These are phyloP conservation scores for Macrosoma leucophasiata DNA, from an alignment of 2,888 invertebrate species.

Conservation along the genomic window DNA sequence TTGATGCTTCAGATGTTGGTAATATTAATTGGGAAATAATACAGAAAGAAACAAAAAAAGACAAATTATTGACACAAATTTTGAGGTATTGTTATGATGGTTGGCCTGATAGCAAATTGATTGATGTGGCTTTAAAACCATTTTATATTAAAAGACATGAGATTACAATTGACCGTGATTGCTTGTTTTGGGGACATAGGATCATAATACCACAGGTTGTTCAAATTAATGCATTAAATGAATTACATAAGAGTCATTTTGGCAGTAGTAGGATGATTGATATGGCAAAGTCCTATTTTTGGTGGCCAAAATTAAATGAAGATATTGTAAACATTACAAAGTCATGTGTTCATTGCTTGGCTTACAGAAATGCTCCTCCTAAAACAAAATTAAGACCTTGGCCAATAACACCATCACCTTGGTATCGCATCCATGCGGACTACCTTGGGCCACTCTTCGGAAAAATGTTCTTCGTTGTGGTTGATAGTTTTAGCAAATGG, in stretches of 20 bases:
- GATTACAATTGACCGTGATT: neutral
- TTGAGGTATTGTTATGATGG: neutral
- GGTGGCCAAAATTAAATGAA: conserved; percentile 10
- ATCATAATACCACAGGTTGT: too few relatives aligned
- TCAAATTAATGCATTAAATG: too few relatives aligned
- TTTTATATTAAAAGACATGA: neutral
- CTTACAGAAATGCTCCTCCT: neutral
- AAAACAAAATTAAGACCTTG: conserved; percentile 4
- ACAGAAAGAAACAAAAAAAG: neutral
- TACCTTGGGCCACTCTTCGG: conserved; percentile 20
- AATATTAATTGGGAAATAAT: neutral
- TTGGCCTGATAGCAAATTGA: neutral
- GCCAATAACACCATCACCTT: conserved; percentile 17
- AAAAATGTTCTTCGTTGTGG: conserved; percentile 25
- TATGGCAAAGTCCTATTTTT: conserved; percentile 10
- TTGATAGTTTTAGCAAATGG: too few relatives aligned
- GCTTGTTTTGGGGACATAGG: too few relatives aligned
- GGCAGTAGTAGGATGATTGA: neutral
- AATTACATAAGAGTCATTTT: neutral
- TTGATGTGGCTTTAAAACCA: neutral
- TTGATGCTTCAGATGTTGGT: neutral
- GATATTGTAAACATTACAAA: conserved; percentile 11
- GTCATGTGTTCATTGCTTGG: conserved; percentile 2
- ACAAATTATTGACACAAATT: neutral
- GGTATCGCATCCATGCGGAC: conserved; percentile 26